A percentile compares a stretch with the other conserved stretches of the same genome.
phyloP scores from a whole-genome alignment of 1,140 invertebrate genomes.

The Acromyrmex heyeri region DNA sequence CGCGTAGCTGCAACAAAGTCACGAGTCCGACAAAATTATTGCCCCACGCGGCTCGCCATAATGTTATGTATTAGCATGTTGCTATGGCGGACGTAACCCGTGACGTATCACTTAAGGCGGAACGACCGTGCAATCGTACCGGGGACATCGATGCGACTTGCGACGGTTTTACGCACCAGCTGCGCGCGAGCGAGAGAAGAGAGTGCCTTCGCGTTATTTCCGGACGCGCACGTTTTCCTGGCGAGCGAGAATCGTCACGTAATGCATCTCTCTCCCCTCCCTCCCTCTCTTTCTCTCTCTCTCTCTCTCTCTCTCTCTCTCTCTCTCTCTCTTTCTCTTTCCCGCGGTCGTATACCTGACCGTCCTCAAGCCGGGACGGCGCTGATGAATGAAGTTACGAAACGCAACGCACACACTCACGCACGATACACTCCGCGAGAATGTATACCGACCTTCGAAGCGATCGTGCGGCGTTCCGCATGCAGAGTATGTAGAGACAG shows the following conservation, averaged over 20 bases:
- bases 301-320: background rate
- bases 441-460: conserved; percentile 45
- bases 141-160: conserved; percentile 56
- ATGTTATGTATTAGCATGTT: conserved; percentile 68
- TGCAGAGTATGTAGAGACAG: background rate
- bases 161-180: conserved; percentile 51
- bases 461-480: conserved; percentile 33
- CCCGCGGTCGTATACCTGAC: conserved; percentile 47
- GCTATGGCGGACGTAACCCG: conserved; percentile 58
- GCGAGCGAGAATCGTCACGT: conserved; percentile 46
- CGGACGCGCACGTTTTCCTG: conserved; percentile 51
- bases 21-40: conserved; percentile 63
- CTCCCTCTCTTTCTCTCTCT: no score
- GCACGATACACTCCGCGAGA: conserved; percentile 15
- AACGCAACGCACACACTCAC: conserved; percentile 30
- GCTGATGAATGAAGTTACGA: conserved; percentile 63
- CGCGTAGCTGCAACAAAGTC: conserved; percentile 31
- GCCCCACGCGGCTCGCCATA: conserved; percentile 62
- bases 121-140: conserved; percentile 68
- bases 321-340: background rate
- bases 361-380: conserved; percentile 54
- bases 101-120: conserved; percentile 61
- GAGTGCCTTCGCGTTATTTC: conserved; percentile 42
- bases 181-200: conserved; percentile 27
- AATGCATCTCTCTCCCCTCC: conserved; percentile 8